Conservation (phyloP, 92 coral and sea anemone species). For the Porites divaricata region DNA sequence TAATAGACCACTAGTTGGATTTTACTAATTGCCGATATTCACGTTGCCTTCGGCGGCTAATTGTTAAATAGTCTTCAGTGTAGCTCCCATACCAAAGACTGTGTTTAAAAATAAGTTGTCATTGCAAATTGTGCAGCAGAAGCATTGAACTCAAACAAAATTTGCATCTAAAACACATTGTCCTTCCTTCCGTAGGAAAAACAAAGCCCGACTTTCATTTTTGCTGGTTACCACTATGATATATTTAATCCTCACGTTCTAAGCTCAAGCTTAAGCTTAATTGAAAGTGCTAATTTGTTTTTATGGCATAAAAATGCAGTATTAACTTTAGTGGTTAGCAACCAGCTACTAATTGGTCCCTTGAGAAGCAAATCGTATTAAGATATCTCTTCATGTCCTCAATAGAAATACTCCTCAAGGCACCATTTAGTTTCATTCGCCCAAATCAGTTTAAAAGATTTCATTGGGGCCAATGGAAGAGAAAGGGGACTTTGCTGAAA, state of each 20-base stretch:
- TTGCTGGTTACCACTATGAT: background rate
- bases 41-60: no score
- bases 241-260: background rate
- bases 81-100: no score
- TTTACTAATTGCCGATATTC: no score
- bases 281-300: conserved; percentile 1
- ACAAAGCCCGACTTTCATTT: background rate
- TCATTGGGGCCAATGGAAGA: background rate
- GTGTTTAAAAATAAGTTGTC: no score
- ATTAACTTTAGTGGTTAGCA: background rate
- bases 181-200: background rate
- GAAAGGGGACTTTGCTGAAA: background rate
- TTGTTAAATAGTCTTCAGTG: no score
- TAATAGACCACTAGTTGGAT: no score
- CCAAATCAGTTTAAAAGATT: background rate
- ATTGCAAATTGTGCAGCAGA: no score
- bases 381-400: background rate
- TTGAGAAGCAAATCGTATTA: background rate
- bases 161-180: background rate
- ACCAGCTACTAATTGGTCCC: background rate
- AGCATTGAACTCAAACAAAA: background rate
- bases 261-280: background rate
- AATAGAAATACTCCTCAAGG: background rate
- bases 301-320: background rate
- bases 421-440: background rate